Percentiles rank a stretch among this genome's conserved stretches.
These are phyloP conservation scores for Sebastes dallii DNA, from an alignment of 2,797 vertebrate species.

Conservation along the genomic window DNA sequence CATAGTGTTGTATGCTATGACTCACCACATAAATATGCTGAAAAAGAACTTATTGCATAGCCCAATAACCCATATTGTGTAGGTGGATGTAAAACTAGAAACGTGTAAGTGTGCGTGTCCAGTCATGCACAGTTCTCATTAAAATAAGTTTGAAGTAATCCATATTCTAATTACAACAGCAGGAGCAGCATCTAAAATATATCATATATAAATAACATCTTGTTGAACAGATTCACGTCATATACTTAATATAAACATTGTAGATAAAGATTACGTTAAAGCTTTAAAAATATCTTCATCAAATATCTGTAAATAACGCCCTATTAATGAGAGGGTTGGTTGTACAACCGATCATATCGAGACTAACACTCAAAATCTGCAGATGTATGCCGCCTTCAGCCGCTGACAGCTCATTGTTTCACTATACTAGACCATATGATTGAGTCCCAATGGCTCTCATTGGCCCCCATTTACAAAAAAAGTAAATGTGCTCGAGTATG, in stretches of 20 bases:
- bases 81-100: constrained; percentile 4
- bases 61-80: background rate
- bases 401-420: constrained; percentile 22
- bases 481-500: background rate
- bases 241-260: background rate
- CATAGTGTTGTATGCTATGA: background rate
- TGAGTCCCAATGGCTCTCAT: background rate
- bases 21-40: background rate
- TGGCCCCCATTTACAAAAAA: constrained; percentile 3
- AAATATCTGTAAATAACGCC: background rate
- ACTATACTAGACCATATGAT: constrained; percentile 3
- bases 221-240: background rate
- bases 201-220: background rate
- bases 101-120: background rate
- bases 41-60: background rate
- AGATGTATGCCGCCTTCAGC: background rate
- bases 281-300: background rate
- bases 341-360: background rate
- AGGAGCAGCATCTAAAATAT: background rate
- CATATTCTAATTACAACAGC: background rate
- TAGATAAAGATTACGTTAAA: background rate
- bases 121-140: background rate
- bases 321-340: background rate
- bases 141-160: background rate
- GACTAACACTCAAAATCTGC: background rate